phyloP scores from a whole-genome alignment of 2,113 vertebrate species.

The Mus pahari region DNA sequence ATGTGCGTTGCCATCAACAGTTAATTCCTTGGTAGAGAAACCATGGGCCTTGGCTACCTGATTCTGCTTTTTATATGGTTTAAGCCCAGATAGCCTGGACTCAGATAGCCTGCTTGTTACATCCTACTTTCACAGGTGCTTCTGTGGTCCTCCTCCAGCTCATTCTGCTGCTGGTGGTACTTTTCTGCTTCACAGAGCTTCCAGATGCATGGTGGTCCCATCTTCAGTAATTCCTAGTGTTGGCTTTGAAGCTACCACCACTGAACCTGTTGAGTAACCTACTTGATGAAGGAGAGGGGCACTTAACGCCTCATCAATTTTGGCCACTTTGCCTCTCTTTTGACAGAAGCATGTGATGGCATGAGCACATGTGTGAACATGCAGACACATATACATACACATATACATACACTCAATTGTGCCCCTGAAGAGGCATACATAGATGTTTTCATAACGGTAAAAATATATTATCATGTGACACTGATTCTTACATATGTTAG shows the following conservation, averaged over 20 bases:
- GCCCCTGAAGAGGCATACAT: background rate
- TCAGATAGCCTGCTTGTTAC: background rate
- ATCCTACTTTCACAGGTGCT: background rate
- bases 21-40: constrained; percentile 27
- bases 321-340: background rate
- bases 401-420: background rate
- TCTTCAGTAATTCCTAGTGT: background rate
- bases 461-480: background rate
- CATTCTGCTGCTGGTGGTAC: no score
- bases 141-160: background rate
- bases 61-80: background rate
- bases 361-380: rapidly evolving
- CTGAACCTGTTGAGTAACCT: background rate
- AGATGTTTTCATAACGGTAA: background rate
- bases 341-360: background rate
- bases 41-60: background rate
- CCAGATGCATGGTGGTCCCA: background rate
- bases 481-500: background rate
- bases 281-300: background rate
- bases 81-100: background rate
- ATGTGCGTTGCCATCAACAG: background rate
- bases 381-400: background rate
- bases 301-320: background rate
- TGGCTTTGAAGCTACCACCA: background rate
- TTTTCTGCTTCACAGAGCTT: background rate